Conservation (phyloP, 1,140 invertebrate genomes). For the Saccostrea cuccullata region DNA sequence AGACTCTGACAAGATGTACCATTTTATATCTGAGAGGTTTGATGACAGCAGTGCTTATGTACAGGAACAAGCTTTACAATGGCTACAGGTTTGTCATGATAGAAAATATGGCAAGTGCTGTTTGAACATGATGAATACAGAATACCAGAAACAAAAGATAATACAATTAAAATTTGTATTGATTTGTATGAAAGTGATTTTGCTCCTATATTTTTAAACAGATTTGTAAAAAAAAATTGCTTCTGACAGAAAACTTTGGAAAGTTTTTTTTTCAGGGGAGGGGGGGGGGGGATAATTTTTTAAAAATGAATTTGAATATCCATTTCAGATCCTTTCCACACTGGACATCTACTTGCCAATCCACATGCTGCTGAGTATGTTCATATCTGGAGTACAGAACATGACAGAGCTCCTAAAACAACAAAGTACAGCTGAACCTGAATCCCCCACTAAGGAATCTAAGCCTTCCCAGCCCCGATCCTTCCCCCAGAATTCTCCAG, state of each 20-base stretch:
- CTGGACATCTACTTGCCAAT: constrained; percentile 77
- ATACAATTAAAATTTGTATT: background rate
- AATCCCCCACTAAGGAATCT: constrained; percentile 50
- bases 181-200: too few relatives aligned
- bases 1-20: constrained; percentile 93
- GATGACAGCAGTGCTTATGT: constrained; percentile 90
- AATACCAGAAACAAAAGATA: background rate
- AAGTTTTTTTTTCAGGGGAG: too few relatives aligned
- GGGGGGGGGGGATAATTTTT: background rate
- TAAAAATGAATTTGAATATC: background rate
- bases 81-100: constrained; percentile 88
- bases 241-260: too few relatives aligned
- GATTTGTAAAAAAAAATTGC: too few relatives aligned
- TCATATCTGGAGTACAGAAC: constrained; percentile 72
- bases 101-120: background rate
- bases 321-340: constrained; percentile 74
- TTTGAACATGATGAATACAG: background rate
- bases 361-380: constrained; percentile 73
- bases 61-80: constrained; percentile 95
- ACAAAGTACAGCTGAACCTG: constrained; percentile 31
- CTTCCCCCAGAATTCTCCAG: constrained; percentile 59
- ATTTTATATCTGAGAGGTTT: constrained; percentile 94
- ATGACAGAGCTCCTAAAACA: constrained; percentile 51
- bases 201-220: background rate
- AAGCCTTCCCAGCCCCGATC: constrained; percentile 59